Conservation (phyloP, 2,113 vertebrate genomes). For the Podarcis cretensis region DNA sequence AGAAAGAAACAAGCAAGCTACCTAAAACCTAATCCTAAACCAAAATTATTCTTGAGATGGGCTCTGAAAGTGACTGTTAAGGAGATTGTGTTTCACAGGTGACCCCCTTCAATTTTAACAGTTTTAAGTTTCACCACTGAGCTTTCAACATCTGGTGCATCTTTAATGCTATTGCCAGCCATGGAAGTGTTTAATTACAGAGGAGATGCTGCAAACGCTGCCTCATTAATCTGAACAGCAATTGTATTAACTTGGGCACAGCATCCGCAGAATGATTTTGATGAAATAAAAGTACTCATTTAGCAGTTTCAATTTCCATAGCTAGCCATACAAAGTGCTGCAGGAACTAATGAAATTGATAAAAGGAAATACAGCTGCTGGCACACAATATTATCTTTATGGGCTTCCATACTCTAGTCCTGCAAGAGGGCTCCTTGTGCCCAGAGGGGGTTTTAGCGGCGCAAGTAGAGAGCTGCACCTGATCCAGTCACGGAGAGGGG, state of each 20-base stretch:
- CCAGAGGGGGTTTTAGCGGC: background rate
- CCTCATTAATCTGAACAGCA: constrained; percentile 72
- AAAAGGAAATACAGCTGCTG: background rate
- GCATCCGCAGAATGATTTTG: constrained; percentile 56
- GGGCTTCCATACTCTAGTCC: background rate
- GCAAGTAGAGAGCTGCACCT: background rate
- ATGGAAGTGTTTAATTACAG: constrained; percentile 63
- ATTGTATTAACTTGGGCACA: constrained; percentile 57
- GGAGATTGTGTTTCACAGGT: constrained; percentile 45
- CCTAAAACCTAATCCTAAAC: background rate
- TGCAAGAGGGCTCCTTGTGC: background rate
- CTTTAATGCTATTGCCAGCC: constrained; percentile 60
- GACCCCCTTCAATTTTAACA: constrained; percentile 59
- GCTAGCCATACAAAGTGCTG: constrained; percentile 28
- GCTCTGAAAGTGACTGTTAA: constrained; percentile 29
- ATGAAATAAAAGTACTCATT: constrained; percentile 49
- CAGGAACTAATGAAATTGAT: constrained; percentile 47
- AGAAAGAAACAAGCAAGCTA: background rate
- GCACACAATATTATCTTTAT: background rate
- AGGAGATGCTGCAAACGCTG: constrained; percentile 59
- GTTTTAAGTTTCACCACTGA: constrained; percentile 68
- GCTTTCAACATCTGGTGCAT: constrained; percentile 56
- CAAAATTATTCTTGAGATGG: constrained; percentile 52
- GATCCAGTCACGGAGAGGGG: background rate
- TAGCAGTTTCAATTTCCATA: constrained; percentile 50